Percentiles rank a stretch among this genome's conserved stretches.
These are phyloP conservation scores for Cardinalis cardinalis DNA, from an alignment of 2,113 vertebrate species.

Conservation along the genomic window DNA sequence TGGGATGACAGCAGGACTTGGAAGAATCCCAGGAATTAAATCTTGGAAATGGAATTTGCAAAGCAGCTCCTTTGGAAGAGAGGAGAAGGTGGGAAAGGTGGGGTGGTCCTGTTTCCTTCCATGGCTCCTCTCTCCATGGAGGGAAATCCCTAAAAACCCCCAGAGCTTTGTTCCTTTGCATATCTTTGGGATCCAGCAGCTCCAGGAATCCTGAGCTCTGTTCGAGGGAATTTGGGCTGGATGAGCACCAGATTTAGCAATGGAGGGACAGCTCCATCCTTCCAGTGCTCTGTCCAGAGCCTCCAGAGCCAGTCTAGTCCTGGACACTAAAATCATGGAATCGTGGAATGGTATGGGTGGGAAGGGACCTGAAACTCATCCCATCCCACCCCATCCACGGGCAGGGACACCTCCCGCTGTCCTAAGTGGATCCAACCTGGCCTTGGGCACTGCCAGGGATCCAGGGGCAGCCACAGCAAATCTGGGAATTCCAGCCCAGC, in stretches of 20 bases:
- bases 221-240: not conserved
- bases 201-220: not conserved
- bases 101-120: not conserved
- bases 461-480: not conserved
- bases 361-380: accelerated
- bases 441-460: accelerated
- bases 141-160: accelerated
- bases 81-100: not conserved
- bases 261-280: not conserved
- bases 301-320: not conserved
- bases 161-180: not conserved
- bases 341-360: not conserved
- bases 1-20: not conserved
- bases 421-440: not conserved
- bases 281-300: not conserved
- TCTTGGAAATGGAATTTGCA: not conserved
- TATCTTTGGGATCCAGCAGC: accelerated
- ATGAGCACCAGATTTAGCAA: accelerated
- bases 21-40: not conserved
- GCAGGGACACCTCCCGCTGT: accelerated
- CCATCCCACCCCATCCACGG: accelerated
- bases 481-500: not conserved
- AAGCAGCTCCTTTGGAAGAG: not conserved
- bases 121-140: accelerated
- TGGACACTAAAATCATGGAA: not conserved